These are phyloP conservation scores for Cygnus olor DNA, from an alignment of 2,797 vertebrate genomes.

Conservation along the genomic window DNA sequence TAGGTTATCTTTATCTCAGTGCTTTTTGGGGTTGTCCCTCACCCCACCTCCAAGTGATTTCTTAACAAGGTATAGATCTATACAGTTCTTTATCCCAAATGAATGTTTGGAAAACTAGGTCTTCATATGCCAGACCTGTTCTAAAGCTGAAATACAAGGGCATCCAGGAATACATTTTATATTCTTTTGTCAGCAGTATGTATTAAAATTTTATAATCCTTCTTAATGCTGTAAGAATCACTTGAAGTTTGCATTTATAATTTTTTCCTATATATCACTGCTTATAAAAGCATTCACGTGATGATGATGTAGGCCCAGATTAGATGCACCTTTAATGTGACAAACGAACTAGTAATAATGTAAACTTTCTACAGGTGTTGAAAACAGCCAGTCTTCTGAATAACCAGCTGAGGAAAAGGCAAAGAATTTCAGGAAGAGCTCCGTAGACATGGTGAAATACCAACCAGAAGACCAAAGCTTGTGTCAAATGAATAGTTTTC, in stretches of 20 bases:
- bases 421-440: conserved; percentile 55
- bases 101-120: neutral
- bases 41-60: neutral
- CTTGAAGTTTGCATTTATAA: neutral
- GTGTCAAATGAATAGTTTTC: neutral
- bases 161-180: neutral
- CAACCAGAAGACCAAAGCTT: neutral
- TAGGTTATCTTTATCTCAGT: neutral
- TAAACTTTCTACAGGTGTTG: neutral
- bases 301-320: neutral
- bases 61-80: neutral
- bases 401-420: conserved; percentile 10
- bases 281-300: neutral
- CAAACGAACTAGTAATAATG: neutral
- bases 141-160: neutral
- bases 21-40: neutral
- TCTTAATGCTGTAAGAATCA: neutral
- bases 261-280: neutral
- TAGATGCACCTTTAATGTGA: neutral
- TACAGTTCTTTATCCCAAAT: neutral
- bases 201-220: neutral
- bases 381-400: neutral
- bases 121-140: neutral
- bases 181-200: neutral
- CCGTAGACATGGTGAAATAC: neutral